These are phyloP conservation scores for Eupithecia centaureata DNA, from an alignment of 2,888 invertebrate species.

Conservation along the genomic window DNA sequence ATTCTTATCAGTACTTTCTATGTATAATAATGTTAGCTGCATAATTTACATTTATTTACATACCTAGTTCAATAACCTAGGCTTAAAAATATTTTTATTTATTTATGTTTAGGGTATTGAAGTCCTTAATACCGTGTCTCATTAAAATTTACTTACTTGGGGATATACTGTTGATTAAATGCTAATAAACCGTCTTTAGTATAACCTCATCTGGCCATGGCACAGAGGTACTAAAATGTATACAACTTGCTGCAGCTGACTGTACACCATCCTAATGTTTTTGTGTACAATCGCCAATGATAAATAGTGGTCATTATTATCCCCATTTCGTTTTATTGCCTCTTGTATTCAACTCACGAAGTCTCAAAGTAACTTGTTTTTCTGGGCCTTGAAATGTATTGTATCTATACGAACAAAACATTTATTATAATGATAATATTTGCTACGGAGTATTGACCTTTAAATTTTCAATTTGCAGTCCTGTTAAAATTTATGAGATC, in stretches of 20 bases:
- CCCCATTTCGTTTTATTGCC: slow-evolving; percentile 31
- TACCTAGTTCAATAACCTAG: too few species aligned
- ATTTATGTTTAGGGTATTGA: too few species aligned
- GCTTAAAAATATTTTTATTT: too few species aligned
- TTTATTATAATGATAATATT: slow-evolving; percentile 12
- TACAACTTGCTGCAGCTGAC: background rate
- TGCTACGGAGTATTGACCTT: slow-evolving; percentile 20
- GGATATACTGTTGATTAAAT: background rate
- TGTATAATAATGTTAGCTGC: too few species aligned
- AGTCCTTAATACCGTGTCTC: too few species aligned
- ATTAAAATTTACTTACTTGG: background rate
- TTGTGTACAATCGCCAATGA: slow-evolving; percentile 20
- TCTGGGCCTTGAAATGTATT: slow-evolving; percentile 23
- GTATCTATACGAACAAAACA: background rate
- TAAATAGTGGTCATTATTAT: slow-evolving; percentile 33
- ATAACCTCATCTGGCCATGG: background rate
- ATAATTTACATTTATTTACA: too few species aligned
- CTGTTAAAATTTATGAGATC: background rate
- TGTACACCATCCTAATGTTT: slow-evolving; percentile 17
- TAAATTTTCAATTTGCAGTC: background rate
- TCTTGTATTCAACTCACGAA: slow-evolving; percentile 34
- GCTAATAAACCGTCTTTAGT: background rate
- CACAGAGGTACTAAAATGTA: background rate
- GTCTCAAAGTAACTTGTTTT: slow-evolving; percentile 29
- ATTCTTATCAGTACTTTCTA: too few species aligned